Evolutionary conservation across 2,113 vertebrate species (phyloP), one percentile per base, ranked within the genome.

Genomic region (Hystrix brachyura): DNA sequence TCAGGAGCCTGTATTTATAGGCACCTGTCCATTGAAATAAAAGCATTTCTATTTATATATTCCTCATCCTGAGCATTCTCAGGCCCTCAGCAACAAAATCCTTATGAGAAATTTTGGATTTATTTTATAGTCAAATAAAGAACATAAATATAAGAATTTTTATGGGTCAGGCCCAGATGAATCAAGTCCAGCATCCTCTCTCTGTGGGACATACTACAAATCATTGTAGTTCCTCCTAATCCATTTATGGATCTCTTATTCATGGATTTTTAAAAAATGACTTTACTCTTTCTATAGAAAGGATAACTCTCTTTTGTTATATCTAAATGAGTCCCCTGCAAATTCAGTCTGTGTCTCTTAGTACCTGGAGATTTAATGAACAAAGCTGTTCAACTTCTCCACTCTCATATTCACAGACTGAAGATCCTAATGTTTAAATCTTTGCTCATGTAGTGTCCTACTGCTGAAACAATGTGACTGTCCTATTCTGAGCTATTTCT

Each of bases 141-240:
- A 91, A 74, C 43, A 97, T 91, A 97, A 96, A 97, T 87, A 90
- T n/a, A 81, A 90, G 51, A 59, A 8, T 82, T 90, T 95, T 94
- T 87, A 80, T 96, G 71, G 59, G 43, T 95, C 71, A 97, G 43
- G 85, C 43, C 55, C 87, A 96, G 90, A 96, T 92, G 95, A 97
- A 97, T 97, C 71, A 97, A 96, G 48, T 64, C 64, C 60, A 95
- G 59, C 34, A 59, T 62, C 87, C 27, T 85, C 4, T 90, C 5
- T 93, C 7, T 87, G 23, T 82, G 59, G 74, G 93, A 90, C 71
- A 95, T 21, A 79, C 64, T 87, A 95, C 85, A 98, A 95, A 97
- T 97, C 94, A 90, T 11, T 27, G 48, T 34, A 87, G 59, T 78
- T 97, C 67, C 59, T 95, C 80, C 90, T 97, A 97, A 92, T 96